Evolutionary conservation across 2,113 vertebrate genomes (phyloP), one percentile per base, ranked within the genome.

Genomic region (Hoplias malabaricus): DNA sequence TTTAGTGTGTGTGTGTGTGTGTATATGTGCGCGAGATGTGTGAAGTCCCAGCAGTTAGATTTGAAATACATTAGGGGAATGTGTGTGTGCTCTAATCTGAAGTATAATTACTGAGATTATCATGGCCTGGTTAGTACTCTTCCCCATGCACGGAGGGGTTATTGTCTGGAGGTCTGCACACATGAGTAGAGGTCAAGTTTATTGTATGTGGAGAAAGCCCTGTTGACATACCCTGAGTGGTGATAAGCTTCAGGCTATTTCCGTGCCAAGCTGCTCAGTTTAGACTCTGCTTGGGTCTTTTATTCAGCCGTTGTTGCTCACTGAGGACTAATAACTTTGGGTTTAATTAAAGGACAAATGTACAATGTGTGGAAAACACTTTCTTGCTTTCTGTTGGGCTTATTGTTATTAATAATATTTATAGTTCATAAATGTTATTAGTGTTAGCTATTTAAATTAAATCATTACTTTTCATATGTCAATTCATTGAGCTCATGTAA

Each of bases 191-290:
- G 19, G 77, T 46, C 81, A 73, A 86, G 81, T 65, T 77, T 57
- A 77, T 80, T 86, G 62, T 90, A 77, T 82, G 56, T 36, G 36
- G 65, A 77, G 56, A 83, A 73, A 87, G 69, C 73, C 69, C 68
- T 69, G 77, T 81, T 78, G 82, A 69, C 78, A 71, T 82, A 75
- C 66, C 40, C 73, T 69, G 40, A 78, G 70, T 77, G 77, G 87
- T 86, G 91, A 69, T 88, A 87, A 92, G 81, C 86, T 85, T 77
- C 31, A 13, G 53, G 62, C 80, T 88, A 85, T 89, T 88, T 85
- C 50, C 73, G 54, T 6, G 43, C 8, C 69, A 36, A 61, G 76
- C 63, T 29, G 54, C n/a, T 66, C 63, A 76, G 63, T 1, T 80
- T 79, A 71, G 65, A 68, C 50, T 36, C 34, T 16, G 5, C 21